Base-by-base conservation (phyloP, 2,797 vertebrate species). In the Lepilemur septentrionalis region DNA sequence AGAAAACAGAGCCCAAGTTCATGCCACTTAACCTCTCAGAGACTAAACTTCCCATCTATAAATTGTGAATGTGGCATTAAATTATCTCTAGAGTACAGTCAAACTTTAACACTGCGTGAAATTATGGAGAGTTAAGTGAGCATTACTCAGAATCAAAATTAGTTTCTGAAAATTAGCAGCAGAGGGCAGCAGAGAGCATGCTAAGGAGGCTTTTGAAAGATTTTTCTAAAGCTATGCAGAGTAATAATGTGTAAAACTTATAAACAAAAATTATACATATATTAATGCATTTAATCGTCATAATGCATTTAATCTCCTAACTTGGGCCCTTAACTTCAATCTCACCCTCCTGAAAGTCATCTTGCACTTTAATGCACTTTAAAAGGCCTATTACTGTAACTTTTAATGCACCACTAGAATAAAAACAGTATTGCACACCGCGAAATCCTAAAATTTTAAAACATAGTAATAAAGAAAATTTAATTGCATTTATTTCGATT, bases 121-220 rank as follows among this genome's bases (percentile, higher is more conserved):
- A 38, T 95, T 59, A 48, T 73, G 32, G 91, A 63, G 2, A 13
- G 10, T 67, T 50, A 46, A 30, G 23, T 52, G 23, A 48, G 6
- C 32, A 65, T 85, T 92, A 70, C 25, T 81, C 63, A 63, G 63
- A 94, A 94, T 75, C 35, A 0, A 91, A 73, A 92, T 57, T 50
- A 48, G 30, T 95, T 97, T 89, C 78, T 95, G 18, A 73, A 97
- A 81, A 38, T 48, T 57, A 93, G 38, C 97, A 97, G 97, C 88
- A 98, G 97, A 97, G 95, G 97, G 95, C 93, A 96, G 96, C 95
- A 98, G 95, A 96, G 79, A 95, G 95, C 75, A 89, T 0, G 12
- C 30, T 78, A 97, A 81, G 15, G 52, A 82, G n/a, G 38, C 76
- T 91, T 94, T 65, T 61, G 59, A 79, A 95, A 93, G 17, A 13